Base-by-base conservation (phyloP, 2,888 invertebrate species). In the Xanthorhoe designata region DNA sequence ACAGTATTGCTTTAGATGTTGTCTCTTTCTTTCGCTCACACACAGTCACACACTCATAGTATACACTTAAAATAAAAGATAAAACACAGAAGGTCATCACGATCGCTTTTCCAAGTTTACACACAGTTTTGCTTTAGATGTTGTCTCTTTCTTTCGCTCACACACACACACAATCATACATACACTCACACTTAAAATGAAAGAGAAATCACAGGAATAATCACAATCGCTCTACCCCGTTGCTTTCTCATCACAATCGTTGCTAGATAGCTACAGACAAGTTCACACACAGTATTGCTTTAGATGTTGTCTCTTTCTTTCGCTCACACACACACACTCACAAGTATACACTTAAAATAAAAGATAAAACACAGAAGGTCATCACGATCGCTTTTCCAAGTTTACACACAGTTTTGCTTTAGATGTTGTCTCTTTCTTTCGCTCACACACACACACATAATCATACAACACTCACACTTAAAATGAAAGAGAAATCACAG, bases 221-320 rank as follows among this genome's bases (percentile, higher is more conserved):
- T 24, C 15, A n/a, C 8, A 60, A 69, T 13, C 17, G 18, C 1
- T 64, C 72, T 0, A 47, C 60, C 24, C n/a, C n/a, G n/a, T n/a
- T n/a, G n/a, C n/a, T n/a, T n/a, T n/a, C n/a, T n/a, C n/a, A n/a
- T n/a, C n/a, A n/a, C n/a, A 3, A 8, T 38, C 68, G 8, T 15
- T 18, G n/a, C 18, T 64, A 56, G 68, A 62, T 52, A 71, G 55
- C 59, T 74, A 72, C 70, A 68, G 68, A 72, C 69, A 71, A 67
- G 65, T 74, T 10, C 61, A 67, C 58, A 59, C 69, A 45, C 71
- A 70, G 66, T 68, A 70, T 57, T 58, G 69, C 69, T 66, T 69
- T 69, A n/a, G 61, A 50, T 70, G 66, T 68, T 66, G 66, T 71
- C 15, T 49, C 19, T 51, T 24, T 55, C 47, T 47, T 13, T 38